Percentiles rank a stretch among this genome's conserved stretches.
Evolutionary conservation across 2,888 invertebrate genomes (phyloP).

Genomic region (Harpagoxenus sublaevis): DNA sequence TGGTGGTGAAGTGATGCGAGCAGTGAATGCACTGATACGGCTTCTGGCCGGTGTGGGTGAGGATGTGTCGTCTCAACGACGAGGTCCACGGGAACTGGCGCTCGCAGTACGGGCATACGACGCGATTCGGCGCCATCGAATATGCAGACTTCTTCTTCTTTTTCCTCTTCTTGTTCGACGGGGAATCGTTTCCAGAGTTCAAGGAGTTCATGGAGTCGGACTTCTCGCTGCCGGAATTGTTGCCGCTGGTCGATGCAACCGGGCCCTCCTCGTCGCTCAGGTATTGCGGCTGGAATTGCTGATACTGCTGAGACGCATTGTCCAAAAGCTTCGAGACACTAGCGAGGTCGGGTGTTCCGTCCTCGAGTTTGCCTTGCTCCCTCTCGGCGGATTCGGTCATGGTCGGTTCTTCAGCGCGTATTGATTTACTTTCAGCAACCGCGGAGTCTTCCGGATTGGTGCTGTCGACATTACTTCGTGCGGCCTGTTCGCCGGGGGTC

Average conservation of each 20-base stretch:
- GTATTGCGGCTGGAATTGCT: constrained; percentile 83
- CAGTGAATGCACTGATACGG: constrained; percentile 98
- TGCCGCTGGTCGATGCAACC: constrained; percentile 94
- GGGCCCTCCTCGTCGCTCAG: constrained; percentile 92
- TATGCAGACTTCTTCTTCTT: constrained; percentile 95
- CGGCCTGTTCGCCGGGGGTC: constrained; percentile 75
- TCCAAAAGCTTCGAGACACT: constrained; percentile 92
- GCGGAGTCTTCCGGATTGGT: constrained; percentile 3
- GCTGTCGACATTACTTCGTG: constrained; percentile 77
- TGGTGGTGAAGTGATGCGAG: constrained; percentile 97
- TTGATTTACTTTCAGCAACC: neutral
- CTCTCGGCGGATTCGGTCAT: constrained; percentile 44
- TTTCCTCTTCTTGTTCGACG: constrained; percentile 80
- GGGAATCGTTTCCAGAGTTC: constrained; percentile 86
- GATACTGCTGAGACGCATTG: constrained; percentile 89
- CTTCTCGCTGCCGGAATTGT: constrained; percentile 94
- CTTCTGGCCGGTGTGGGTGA: constrained; percentile 98
- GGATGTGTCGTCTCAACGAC: constrained; percentile 96
- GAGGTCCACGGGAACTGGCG: constrained; percentile 99
- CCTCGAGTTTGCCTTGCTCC: constrained; percentile 83
- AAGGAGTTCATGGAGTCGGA: constrained; percentile 90
- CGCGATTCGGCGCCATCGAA: constrained; percentile 97
- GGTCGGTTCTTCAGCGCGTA: constrained; percentile 4
- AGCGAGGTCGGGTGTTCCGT: constrained; percentile 89
- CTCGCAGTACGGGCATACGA: constrained; percentile 97